A percentile compares a stretch with the other conserved stretches of the same genome.
Conservation (phyloP, 2,888 invertebrate genomes). For the Spicauda simplicius region DNA sequence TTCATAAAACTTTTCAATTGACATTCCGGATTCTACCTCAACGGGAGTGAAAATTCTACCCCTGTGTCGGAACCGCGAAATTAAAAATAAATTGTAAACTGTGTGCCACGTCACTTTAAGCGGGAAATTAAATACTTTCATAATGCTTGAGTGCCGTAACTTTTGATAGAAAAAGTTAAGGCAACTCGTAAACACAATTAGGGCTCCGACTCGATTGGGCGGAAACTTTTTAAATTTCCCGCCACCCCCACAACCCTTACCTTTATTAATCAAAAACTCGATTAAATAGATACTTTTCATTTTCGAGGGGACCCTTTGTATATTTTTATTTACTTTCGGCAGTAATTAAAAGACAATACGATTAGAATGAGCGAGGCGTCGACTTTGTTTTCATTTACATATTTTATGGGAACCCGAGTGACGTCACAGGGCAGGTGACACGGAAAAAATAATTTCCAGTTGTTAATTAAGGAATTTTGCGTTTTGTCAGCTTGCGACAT, state of each 20-base stretch:
- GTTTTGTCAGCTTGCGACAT: conserved; percentile 18
- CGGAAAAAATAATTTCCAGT: conserved; percentile 34
- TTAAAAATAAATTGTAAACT: conserved; percentile 36
- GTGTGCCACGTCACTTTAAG: conserved; percentile 51
- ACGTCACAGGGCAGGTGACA: conserved; percentile 21
- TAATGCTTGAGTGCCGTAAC: conserved; percentile 63
- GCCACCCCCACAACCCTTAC: conserved; percentile 49
- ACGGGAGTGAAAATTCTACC: neutral
- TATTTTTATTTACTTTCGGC: conserved; percentile 34
- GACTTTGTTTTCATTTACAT: conserved; percentile 37
- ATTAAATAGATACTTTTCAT: conserved; percentile 38
- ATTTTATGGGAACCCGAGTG: conserved; percentile 27
- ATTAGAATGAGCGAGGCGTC: conserved; percentile 34
- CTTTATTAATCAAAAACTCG: conserved; percentile 63
- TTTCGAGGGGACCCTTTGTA: conserved; percentile 31
- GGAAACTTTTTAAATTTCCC: conserved; percentile 63
- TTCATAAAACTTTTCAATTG: conserved; percentile 34
- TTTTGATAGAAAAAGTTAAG: conserved; percentile 81
- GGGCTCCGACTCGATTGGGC: conserved; percentile 63
- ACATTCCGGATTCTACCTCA: conserved; percentile 19
- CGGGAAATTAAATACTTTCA: conserved; percentile 75
- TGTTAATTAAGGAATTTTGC: conserved; percentile 28
- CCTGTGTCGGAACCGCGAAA: conserved; percentile 5
- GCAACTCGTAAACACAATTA: conserved; percentile 77
- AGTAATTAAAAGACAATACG: conserved; percentile 38